A percentile compares a stretch with the other conserved stretches of the same genome.
phyloP scores from a whole-genome alignment of 2,113 vertebrate genomes.

The Zeus faber region DNA sequence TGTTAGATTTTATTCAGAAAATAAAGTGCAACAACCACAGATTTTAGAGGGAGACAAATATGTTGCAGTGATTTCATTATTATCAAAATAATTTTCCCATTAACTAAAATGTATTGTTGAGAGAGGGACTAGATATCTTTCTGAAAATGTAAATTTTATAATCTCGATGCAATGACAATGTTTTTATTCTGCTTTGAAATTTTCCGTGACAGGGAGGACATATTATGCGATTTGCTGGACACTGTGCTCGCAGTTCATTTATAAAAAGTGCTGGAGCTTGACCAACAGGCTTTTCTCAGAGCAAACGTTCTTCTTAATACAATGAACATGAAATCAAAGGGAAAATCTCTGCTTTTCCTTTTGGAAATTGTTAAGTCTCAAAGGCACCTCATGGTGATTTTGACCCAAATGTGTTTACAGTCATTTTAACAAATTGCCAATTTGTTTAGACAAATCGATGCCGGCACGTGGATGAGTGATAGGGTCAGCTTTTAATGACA shows the following conservation, averaged over 20 bases:
- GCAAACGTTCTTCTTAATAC: slow-evolving; percentile 9
- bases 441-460: no score
- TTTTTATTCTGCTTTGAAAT: neutral
- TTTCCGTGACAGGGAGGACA: slow-evolving; percentile 3
- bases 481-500: no score
- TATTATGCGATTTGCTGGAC: neutral
- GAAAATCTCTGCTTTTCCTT: neutral
- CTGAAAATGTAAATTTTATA: neutral
- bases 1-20: slow-evolving; percentile 19
- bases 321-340: slow-evolving; percentile 7
- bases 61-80: slow-evolving; percentile 15
- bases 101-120: slow-evolving; percentile 11
- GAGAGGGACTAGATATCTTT: slow-evolving; percentile 3
- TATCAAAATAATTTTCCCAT: slow-evolving; percentile 4
- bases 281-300: slow-evolving; percentile 14
- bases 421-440: no score
- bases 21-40: slow-evolving; percentile 7
- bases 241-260: slow-evolving; percentile 3
- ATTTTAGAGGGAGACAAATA: slow-evolving; percentile 16
- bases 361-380: neutral
- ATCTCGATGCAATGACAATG: slow-evolving; percentile 1
- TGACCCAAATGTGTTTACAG: neutral
- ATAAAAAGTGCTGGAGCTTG: slow-evolving; percentile 14
- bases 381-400: neutral
- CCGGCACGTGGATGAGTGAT: no score